phyloP scores from a whole-genome alignment of 2,797 vertebrate genomes.

The Sebastes variabilis region DNA sequence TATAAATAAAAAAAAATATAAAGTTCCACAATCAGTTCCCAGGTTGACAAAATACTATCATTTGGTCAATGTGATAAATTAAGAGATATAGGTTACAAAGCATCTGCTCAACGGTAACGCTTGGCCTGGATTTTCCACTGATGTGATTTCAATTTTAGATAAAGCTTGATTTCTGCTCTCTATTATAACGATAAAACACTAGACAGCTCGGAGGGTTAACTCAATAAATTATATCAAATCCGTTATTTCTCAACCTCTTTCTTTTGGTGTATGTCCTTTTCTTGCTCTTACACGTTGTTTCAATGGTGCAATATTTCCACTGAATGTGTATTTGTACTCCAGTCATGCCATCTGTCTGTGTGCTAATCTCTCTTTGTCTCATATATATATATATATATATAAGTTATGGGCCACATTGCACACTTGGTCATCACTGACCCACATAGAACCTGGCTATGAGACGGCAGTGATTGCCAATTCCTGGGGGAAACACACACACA shows the following conservation, averaged over 20 bases:
- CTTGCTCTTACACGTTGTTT: not conserved
- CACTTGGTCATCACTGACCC: constrained; percentile 7
- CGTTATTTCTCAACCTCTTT: not conserved
- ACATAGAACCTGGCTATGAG: constrained; percentile 12
- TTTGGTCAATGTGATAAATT: not conserved
- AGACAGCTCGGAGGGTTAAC: not conserved
- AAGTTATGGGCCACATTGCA: not conserved
- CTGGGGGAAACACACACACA: not conserved
- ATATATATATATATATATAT: not conserved
- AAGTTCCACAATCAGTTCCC: not conserved
- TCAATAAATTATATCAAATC: not conserved
- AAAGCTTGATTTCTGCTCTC: constrained; percentile 13
- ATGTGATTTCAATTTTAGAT: constrained; percentile 39
- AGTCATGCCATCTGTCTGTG: constrained; percentile 1
- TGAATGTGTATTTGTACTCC: not conserved
- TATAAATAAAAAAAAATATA: not conserved
- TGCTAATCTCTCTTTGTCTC: not conserved
- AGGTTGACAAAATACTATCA: not conserved
- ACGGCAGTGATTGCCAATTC: not conserved
- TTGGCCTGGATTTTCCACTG: not conserved
- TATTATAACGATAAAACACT: constrained; percentile 1
- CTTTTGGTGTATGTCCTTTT: not conserved
- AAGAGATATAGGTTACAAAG: not conserved
- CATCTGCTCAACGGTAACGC: not conserved
- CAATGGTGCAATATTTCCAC: not conserved